Percentiles rank a stretch among this genome's conserved stretches.
Evolutionary conservation across 2,113 vertebrate genomes (phyloP).

Genomic region (Prionailurus viverrinus): DNA sequence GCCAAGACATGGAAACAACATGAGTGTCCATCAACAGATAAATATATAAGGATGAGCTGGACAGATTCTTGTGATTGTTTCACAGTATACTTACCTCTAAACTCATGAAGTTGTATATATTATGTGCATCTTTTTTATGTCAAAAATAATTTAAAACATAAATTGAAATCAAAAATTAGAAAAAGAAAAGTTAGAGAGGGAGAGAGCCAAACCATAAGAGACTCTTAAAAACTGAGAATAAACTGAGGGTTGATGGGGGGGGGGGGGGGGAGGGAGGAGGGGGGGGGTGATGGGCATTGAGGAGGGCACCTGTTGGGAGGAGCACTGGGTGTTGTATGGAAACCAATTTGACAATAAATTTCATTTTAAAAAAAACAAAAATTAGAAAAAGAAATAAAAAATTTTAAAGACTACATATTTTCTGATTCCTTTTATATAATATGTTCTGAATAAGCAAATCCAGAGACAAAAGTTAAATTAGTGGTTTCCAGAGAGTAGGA

Average conservation of each 20-base stretch:
- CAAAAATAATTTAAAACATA: not conserved
- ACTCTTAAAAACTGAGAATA: no score
- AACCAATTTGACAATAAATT: no score
- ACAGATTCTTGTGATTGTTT: not conserved
- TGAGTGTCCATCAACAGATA: not conserved
- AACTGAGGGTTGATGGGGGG: no score
- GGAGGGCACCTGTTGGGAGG: no score
- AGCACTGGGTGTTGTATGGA: no score
- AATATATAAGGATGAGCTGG: not conserved
- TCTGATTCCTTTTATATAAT: not conserved
- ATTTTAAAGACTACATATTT: not conserved
- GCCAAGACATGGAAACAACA: not conserved
- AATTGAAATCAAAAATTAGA: not conserved
- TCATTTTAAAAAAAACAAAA: not conserved
- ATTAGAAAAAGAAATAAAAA: not conserved
- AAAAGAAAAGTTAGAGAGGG: not conserved
- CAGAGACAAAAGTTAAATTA: not conserved
- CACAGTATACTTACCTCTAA: not conserved
- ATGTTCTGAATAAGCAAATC: not conserved
- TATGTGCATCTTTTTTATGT: not conserved
- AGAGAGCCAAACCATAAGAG: no score
- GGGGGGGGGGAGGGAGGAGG: accelerated
- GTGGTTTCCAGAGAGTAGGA: not conserved
- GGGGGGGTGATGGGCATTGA: no score
- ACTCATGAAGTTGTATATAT: not conserved